Evolutionary conservation across 2,113 vertebrate species (phyloP), one percentile per base, ranked within the genome.

Genomic region (Nothobranchius furzeri): DNA sequence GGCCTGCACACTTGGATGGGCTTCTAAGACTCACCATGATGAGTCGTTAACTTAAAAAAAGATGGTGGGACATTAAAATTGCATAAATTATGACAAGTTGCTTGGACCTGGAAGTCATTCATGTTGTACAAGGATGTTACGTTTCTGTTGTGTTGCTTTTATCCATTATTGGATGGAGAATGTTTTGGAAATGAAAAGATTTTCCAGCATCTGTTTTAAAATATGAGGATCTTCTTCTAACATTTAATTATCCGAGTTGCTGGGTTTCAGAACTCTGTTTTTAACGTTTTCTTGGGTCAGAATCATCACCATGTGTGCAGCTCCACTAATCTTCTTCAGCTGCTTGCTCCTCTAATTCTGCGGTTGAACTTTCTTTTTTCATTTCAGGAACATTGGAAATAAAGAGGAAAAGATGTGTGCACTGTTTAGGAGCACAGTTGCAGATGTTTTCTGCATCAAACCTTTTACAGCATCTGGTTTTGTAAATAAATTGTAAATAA

Each of bases 1-100:
- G 68, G 47, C 87, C 70, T 87, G 78, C 42, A 72, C 36, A 10
- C 25, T 46, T 69, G 36, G 65, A 60, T 60, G 46, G 42, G 0
- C 46, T 68, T 63, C 10, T 20, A 68, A 24, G 12, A 15, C 3
- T 46, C 9, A n/a, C n/a, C 30, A 51, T 13, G 7, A 3, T 37
- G 35, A 9, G 40, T 40, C 12, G 56, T 20, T 2, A 25, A n/a
- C 12, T 43, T 14, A 4, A 68, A 55, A 3, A 42, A 11, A 7
- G 12, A 9, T 7, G 3, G 50, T 4, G 30, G 30, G 4, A 30
- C 30, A 30, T 4, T 1, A 30, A 30, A 30, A 30, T 30, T 30
- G 2, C 30, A 30, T 30, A 14, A n/a, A 60, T 12, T 46, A 45
- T 12, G 9, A 46, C 9, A 7, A 46, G 5, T 5, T 3, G 36